Conservation (phyloP, 2,888 invertebrate species). For the Drosophila fulvimacula region DNA sequence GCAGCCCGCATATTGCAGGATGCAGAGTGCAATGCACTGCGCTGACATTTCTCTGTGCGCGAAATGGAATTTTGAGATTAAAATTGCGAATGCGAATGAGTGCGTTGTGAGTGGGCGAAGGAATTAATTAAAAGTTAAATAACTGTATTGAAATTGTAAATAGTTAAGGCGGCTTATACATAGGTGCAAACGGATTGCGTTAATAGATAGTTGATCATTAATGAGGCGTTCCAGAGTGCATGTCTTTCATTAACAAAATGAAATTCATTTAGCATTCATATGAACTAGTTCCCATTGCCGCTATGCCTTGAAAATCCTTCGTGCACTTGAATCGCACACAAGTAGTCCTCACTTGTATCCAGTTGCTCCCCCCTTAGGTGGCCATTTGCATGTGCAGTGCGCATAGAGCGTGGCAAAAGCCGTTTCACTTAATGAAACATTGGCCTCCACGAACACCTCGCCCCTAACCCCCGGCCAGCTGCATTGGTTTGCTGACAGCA, state of each 20-base stretch:
- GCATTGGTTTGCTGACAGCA: constrained; percentile 13
- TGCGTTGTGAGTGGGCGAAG: not conserved
- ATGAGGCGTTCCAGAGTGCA: not conserved
- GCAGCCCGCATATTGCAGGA: constrained; percentile 28
- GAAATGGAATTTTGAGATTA: constrained; percentile 68
- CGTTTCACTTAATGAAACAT: constrained; percentile 70
- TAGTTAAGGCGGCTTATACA: not conserved
- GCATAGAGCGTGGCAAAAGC: constrained; percentile 51
- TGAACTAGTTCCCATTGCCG: constrained; percentile 21
- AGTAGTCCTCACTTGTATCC: constrained; percentile 26
- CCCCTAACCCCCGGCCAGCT: not conserved
- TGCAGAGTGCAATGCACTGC: constrained; percentile 70
- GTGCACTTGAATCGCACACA: constrained; percentile 22
- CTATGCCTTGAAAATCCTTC: constrained; percentile 12
- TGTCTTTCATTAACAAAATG: not conserved
- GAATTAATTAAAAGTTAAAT: constrained; percentile 52
- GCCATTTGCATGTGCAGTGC: constrained; percentile 43
- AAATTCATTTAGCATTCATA: not conserved
- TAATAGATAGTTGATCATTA: not conserved
- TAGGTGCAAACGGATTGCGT: not conserved
- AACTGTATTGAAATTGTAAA: constrained; percentile 1
- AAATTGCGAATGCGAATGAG: constrained; percentile 46
- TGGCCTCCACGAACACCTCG: constrained; percentile 53
- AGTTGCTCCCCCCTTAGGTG: constrained; percentile 18
- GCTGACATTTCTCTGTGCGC: constrained; percentile 52